These are phyloP conservation scores for Ditula angustiorana DNA, from an alignment of 2,888 invertebrate species.

Conservation along the genomic window DNA sequence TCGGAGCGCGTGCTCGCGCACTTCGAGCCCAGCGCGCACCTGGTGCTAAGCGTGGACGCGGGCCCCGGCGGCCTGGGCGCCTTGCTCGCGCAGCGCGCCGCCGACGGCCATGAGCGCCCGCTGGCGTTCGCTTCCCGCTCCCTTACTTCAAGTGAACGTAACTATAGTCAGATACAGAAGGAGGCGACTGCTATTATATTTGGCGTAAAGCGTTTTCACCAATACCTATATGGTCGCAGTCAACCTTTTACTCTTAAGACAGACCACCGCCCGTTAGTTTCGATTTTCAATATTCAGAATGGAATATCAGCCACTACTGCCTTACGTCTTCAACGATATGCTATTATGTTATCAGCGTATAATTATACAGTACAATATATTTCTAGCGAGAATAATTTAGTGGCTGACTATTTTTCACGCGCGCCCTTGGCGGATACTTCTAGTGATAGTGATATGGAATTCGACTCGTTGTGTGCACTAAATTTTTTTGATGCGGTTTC, in stretches of 20 bases:
- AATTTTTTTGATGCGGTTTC: neutral
- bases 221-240: no score
- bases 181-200: neutral
- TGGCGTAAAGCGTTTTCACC: neutral
- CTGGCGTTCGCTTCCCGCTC: neutral
- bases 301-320: no score
- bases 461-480: neutral
- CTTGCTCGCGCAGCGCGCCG: neutral
- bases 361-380: no score
- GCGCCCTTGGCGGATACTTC: no score
- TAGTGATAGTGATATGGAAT: no score
- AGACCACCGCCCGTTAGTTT: neutral
- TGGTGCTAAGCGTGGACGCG: neutral
- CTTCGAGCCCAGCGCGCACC: neutral
- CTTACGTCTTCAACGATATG: no score
- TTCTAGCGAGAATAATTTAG: no score
- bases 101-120: neutral
- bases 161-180: no score
- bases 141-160: neutral
- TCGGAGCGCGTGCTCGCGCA: no score
- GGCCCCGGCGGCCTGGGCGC: neutral
- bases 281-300: no score
- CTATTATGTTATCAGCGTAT: no score
- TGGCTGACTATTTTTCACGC: no score
- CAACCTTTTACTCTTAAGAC: neutral